These are phyloP conservation scores for Coboldia fuscipes DNA, from an alignment of 1,140 invertebrate genomes.

Conservation along the genomic window DNA sequence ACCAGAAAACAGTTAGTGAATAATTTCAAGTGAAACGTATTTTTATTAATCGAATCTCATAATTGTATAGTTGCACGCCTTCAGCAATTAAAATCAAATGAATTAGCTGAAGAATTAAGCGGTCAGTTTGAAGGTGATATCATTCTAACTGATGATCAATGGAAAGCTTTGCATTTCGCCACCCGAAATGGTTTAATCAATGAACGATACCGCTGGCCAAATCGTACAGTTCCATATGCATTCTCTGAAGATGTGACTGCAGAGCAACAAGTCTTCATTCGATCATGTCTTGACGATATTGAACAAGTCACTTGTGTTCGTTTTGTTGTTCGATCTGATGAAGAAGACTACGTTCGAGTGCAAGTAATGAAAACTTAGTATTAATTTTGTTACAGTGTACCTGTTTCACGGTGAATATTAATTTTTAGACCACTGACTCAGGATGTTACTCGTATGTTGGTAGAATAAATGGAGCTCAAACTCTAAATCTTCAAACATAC, in stretches of 20 bases:
- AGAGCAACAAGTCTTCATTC: neutral
- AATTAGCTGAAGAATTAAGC: neutral
- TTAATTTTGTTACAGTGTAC: constrained; percentile 39
- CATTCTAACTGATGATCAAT: neutral
- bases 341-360: constrained; percentile 25
- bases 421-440: constrained; percentile 35
- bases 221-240: constrained; percentile 43
- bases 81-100: too few relatives aligned
- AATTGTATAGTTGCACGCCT: too few relatives aligned
- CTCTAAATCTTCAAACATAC: constrained; percentile 19
- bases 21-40: too few relatives aligned
- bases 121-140: neutral
- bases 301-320: neutral
- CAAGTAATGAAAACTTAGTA: constrained; percentile 44
- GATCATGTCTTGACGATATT: neutral
- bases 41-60: too few relatives aligned
- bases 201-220: constrained; percentile 33
- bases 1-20: too few relatives aligned
- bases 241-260: constrained; percentile 40
- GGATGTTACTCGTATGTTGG: constrained; percentile 70
- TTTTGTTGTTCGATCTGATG: neutral
- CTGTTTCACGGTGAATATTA: constrained; percentile 38
- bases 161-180: neutral
- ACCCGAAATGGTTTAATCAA: constrained; percentile 37
- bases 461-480: constrained; percentile 28